Evolutionary conservation across 2,888 invertebrate species (phyloP).

Genomic region (Fabriciana adippe): DNA sequence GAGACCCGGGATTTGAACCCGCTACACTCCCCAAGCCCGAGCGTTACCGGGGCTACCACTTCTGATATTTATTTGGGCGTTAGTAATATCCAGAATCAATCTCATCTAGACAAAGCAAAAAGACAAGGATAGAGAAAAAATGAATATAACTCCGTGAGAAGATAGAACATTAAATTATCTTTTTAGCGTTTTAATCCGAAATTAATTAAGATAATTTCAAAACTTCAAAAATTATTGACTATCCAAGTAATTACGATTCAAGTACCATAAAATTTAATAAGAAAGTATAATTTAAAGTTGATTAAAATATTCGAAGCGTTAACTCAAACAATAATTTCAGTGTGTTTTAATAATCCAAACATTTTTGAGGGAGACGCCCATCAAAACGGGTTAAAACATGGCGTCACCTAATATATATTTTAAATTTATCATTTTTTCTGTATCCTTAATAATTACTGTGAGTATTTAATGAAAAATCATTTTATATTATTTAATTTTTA

Average conservation of each 20-base stretch:
- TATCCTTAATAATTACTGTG: constrained; percentile 3
- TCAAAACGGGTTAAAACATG: constrained; percentile 23
- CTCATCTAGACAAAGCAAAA: too few relatives aligned
- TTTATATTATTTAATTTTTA: neutral
- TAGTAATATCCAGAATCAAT: too few relatives aligned
- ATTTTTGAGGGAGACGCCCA: constrained; percentile 29
- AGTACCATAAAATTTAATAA: constrained; percentile 19
- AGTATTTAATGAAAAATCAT: neutral
- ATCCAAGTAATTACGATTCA: constrained; percentile 3
- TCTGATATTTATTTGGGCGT: too few relatives aligned
- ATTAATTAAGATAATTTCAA: constrained; percentile 13
- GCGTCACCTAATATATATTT: constrained; percentile 25
- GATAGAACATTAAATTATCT: neutral
- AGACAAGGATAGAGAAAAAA: too few relatives aligned
- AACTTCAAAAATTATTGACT: constrained; percentile 24
- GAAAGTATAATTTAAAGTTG: constrained; percentile 22
- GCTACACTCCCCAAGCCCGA: too few relatives aligned
- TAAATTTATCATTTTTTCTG: constrained; percentile 11
- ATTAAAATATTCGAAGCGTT: constrained; percentile 42
- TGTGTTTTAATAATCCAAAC: constrained; percentile 27
- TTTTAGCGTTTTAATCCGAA: constrained; percentile 2
- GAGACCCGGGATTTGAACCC: too few relatives aligned
- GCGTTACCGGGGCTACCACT: too few relatives aligned
- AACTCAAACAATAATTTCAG: constrained; percentile 23
- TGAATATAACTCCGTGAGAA: too few relatives aligned